A percentile compares a stretch with the other conserved stretches of the same genome.
These are phyloP conservation scores for Henricia sp. DNA, from an alignment of 53 echinoderm and acorn worm genomes.

Conservation along the genomic window DNA sequence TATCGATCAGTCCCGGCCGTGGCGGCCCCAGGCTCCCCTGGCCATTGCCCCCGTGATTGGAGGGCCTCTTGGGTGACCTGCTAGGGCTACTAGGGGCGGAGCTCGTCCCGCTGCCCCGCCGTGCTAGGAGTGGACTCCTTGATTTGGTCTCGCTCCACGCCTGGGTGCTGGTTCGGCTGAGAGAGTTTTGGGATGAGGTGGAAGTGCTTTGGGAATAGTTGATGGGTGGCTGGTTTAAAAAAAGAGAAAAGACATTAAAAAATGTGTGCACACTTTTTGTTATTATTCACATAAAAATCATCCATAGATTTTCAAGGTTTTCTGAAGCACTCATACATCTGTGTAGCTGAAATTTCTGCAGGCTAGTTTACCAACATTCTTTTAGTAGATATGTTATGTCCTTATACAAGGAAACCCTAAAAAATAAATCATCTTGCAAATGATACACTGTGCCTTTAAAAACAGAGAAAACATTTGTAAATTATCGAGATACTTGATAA, in stretches of 20 bases:
- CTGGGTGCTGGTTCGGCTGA: constrained; percentile 49
- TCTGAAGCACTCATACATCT: too few relatives aligned
- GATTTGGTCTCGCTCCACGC: constrained; percentile 63
- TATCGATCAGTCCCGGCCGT: constrained; percentile 90
- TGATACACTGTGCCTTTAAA: too few relatives aligned
- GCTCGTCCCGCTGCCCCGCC: constrained; percentile 47
- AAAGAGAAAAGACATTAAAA: not conserved
- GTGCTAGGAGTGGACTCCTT: constrained; percentile 49
- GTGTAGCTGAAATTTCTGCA: too few relatives aligned
- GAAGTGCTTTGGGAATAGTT: constrained; percentile 40
- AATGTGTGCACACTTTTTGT: too few relatives aligned
- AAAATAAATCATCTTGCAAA: too few relatives aligned
- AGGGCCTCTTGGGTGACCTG: constrained; percentile 59
- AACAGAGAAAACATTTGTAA: too few relatives aligned
- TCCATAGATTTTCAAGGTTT: too few relatives aligned
- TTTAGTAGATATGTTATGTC: too few relatives aligned
- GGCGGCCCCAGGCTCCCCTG: constrained; percentile 67
- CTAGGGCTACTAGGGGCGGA: constrained; percentile 49
- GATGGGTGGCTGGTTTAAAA: constrained; percentile 60
- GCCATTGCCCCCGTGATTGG: not conserved
- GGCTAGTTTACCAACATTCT: too few relatives aligned
- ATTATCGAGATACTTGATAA: too few relatives aligned
- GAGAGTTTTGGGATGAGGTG: constrained; percentile 29
- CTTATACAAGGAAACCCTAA: too few relatives aligned
- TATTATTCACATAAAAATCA: too few relatives aligned